Evolutionary conservation across 2,797 vertebrate genomes (phyloP), one percentile per base, ranked within the genome.

Genomic region (Lindbergichthys nudifrons): DNA sequence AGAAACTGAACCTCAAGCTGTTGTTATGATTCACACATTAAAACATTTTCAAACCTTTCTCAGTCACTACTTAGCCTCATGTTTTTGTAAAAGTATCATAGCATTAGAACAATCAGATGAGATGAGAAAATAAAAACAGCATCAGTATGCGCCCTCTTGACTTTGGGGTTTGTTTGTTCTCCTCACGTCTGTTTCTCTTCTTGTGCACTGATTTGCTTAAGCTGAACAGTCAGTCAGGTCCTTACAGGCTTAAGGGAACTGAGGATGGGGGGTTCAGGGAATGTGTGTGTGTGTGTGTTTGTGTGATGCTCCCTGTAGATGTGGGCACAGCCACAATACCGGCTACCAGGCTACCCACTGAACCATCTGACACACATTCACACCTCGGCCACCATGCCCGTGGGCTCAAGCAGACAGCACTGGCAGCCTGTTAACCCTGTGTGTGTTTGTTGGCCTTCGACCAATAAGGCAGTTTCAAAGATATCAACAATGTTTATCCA

Each of bases 291-390:
- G 30, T 30, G 30, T 30, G 46, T 57, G 16, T 56, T 42, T 62
- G 74, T 72, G 70, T 1, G 18, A 56, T 51, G 41, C 67, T 85
- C 76, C 51, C 89, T 53, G 77, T 71, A 93, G 92, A 88, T 93
- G 93, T 89, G 92, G 92, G 93, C 90, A 93, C 90, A 32, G 68
- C 71, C 77, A 81, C 50, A 30, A 70, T 80, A 93, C 91, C 85
- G 85, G 47, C 12, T 93, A 94, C 96, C 96, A 97, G 95, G 93
- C 93, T 75, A 93, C 95, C 93, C 90, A 91, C 94, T 90, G 92
- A 95, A 94, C 96, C 96, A 96, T 96, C 96, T 97, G 97, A 97
- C 97, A 97, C 96, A 96, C 95, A 95, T 96, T 97, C 96, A 96
- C 96, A 97, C 97, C 96, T 97, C 96, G 90, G 95, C 96, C 96